phyloP scores from a whole-genome alignment of 2,113 vertebrate genomes.

The Oncorhynchus nerka region DNA sequence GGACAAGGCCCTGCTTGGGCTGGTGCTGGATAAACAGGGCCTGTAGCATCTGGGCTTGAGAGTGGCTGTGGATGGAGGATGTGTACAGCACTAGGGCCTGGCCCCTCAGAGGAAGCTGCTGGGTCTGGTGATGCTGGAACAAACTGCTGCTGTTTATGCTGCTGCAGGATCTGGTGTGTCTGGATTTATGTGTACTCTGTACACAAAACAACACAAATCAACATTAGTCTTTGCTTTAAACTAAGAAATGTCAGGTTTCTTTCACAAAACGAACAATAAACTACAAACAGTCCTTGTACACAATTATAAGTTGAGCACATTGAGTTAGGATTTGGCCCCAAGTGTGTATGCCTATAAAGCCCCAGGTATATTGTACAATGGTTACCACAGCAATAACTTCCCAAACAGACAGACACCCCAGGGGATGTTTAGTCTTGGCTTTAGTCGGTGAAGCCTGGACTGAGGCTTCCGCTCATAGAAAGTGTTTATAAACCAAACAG shows the following conservation, averaged over 20 bases:
- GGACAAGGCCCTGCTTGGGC: conserved; percentile 34
- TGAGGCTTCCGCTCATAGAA: too few species aligned
- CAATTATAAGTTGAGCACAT: too few species aligned
- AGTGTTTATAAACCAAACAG: too few species aligned
- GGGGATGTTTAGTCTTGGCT: not conserved
- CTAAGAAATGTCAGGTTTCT: not conserved
- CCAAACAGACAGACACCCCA: not conserved
- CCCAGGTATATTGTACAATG: not conserved
- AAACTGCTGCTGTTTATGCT: conserved; percentile 67
- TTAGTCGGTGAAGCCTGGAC: not conserved
- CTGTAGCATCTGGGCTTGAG: conserved; percentile 42
- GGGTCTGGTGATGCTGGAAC: conserved; percentile 60
- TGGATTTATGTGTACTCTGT: conserved; percentile 79
- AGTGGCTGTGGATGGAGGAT: conserved; percentile 50
- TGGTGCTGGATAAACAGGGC: conserved; percentile 61
- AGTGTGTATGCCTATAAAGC: not conserved
- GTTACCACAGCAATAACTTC: too few species aligned
- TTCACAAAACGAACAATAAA: not conserved
- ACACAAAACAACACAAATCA: conserved; percentile 10
- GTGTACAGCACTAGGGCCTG: conserved; percentile 46
- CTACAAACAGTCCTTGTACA: not conserved
- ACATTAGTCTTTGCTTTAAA: not conserved
- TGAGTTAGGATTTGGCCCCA: not conserved
- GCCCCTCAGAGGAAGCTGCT: conserved; percentile 41
- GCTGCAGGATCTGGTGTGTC: conserved; percentile 73